Conservation (phyloP, 35 echinoderm and acorn worm species). For the Stichopus chloronotus region DNA sequence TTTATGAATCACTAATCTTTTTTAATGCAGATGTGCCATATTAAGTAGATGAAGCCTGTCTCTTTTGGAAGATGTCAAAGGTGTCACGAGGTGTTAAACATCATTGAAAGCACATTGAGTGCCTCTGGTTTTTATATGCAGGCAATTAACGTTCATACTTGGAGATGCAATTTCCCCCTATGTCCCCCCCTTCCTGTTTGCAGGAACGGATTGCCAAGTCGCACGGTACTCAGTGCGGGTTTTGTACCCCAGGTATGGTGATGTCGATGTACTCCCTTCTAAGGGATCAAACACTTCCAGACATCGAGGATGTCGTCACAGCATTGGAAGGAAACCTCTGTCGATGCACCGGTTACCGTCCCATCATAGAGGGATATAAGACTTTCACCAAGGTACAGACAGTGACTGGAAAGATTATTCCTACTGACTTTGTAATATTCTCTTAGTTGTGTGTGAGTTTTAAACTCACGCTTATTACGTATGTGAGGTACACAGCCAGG, state of each 20-base stretch:
- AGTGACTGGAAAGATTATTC: too few species aligned
- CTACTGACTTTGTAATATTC: too few species aligned
- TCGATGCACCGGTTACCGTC: constrained; percentile 72
- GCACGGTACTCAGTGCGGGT: constrained; percentile 81
- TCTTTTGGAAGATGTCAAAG: not conserved
- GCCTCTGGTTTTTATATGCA: too few species aligned
- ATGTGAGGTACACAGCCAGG: too few species aligned
- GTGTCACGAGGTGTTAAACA: not conserved
- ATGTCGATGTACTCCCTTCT: constrained; percentile 83
- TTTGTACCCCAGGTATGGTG: constrained; percentile 80
- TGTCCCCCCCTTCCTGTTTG: too few species aligned
- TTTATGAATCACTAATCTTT: too few species aligned
- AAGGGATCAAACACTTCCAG: constrained; percentile 55
- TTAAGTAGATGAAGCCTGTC: not conserved
- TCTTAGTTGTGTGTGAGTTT: too few species aligned
- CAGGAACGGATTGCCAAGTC: constrained; percentile 74
- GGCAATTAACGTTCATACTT: too few species aligned
- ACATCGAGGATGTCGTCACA: constrained; percentile 28
- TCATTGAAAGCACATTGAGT: not conserved
- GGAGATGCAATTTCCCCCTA: not conserved
- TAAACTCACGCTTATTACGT: too few species aligned
- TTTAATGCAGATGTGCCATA: too few species aligned
- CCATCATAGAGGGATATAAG: constrained; percentile 74
- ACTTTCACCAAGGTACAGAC: constrained; percentile 63
- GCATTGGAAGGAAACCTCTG: constrained; percentile 77